Evolutionary conservation across 2,888 invertebrate species (phyloP).

Genomic region (Linnaemya vulpina): DNA sequence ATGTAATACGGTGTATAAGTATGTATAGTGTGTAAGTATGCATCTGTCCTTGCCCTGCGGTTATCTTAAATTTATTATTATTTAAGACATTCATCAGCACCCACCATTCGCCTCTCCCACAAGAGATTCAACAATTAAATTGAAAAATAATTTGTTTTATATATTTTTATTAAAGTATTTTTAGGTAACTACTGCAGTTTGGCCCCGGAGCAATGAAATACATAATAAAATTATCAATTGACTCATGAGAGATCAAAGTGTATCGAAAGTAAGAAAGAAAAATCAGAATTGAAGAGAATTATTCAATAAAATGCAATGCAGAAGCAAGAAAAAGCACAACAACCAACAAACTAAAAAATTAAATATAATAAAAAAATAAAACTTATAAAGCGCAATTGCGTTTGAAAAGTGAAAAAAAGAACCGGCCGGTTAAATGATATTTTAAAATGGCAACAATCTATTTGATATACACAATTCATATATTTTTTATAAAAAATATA

Average conservation of each 20-base stretch:
- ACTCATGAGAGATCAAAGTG: slow-evolving; percentile 79
- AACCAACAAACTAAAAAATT: too few species aligned
- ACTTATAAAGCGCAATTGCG: neutral
- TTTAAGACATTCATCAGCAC: neutral
- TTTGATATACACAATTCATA: too few species aligned
- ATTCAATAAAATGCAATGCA: slow-evolving; percentile 8
- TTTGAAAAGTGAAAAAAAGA: neutral
- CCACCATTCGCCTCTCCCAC: neutral
- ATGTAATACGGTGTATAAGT: too few species aligned
- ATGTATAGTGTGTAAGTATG: too few species aligned
- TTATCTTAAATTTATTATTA: too few species aligned
- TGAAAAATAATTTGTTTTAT: slow-evolving; percentile 62
- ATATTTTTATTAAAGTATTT: slow-evolving; percentile 73
- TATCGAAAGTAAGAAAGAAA: slow-evolving; percentile 75
- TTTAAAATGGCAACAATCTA: slow-evolving; percentile 41
- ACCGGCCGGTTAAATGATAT: slow-evolving; percentile 21
- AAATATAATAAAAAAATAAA: neutral
- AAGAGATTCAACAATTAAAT: neutral
- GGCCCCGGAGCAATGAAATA: slow-evolving; percentile 72
- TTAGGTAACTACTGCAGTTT: slow-evolving; percentile 79
- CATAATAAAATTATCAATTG: slow-evolving; percentile 78
- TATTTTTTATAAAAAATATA: too few species aligned
- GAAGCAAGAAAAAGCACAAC: neutral
- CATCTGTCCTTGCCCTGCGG: too few species aligned
- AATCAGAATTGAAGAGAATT: slow-evolving; percentile 20